Evolutionary conservation across 35 echinoderm and acorn worm genomes (phyloP).

Genomic region (Amphiura filiformis): DNA sequence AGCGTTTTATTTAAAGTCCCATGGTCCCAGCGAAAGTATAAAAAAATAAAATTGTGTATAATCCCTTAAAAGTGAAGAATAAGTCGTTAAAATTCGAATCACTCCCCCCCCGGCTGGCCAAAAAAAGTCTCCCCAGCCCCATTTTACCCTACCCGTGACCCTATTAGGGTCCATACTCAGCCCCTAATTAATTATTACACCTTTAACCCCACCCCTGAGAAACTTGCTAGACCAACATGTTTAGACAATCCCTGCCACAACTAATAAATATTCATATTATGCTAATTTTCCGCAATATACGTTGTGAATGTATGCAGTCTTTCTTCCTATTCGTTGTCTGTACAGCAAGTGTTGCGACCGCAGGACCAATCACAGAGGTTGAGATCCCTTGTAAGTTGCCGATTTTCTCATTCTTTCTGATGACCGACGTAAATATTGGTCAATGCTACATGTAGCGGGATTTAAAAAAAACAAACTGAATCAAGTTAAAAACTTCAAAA

Average conservation of each 20-base stretch:
- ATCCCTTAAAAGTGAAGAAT: too few relatives aligned
- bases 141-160: too few relatives aligned
- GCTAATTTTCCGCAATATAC: neutral
- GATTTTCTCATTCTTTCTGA: conserved; percentile 36
- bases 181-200: too few relatives aligned
- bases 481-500: neutral
- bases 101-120: too few relatives aligned
- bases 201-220: too few relatives aligned
- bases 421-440: conserved; percentile 6
- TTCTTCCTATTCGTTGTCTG: conserved; percentile 71
- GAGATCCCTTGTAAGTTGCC: conserved; percentile 47
- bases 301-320: conserved; percentile 34
- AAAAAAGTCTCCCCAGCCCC: too few relatives aligned
- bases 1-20: too few relatives aligned
- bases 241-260: neutral
- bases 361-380: conserved; percentile 51
- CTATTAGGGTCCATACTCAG: too few relatives aligned
- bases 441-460: conserved; percentile 6
- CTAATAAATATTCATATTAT: conserved; percentile 25
- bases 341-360: conserved; percentile 22
- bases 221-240: neutral
- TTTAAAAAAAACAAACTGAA: neutral
- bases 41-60: too few relatives aligned
- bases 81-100: too few relatives aligned
- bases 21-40: too few relatives aligned